Conservation (phyloP, 1,140 invertebrate species). For the Pemphigus obesinymphae region DNA sequence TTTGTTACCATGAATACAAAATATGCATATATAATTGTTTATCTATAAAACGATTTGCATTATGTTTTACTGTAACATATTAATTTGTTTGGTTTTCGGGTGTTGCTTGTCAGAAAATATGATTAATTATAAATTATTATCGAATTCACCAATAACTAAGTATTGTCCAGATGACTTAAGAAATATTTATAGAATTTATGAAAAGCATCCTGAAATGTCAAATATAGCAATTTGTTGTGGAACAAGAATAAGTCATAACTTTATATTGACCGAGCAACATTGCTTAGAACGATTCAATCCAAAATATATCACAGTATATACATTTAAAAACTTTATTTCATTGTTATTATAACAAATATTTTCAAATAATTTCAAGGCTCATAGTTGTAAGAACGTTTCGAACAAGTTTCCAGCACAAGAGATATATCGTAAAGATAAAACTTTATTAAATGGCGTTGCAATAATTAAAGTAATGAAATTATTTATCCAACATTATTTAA, state of each 20-base stretch:
- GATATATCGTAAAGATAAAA: too few relatives aligned
- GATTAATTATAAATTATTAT: background rate
- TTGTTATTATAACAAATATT: too few relatives aligned
- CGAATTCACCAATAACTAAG: conserved; percentile 17
- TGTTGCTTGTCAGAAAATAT: background rate
- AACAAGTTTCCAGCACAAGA: too few relatives aligned
- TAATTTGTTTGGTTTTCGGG: background rate
- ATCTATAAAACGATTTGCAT: too few relatives aligned
- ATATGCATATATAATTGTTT: too few relatives aligned
- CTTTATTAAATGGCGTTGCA: too few relatives aligned
- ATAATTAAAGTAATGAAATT: background rate
- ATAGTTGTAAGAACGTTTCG: background rate
- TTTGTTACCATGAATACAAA: too few relatives aligned
- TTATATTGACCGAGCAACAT: conserved; percentile 15
- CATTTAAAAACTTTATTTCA: background rate
- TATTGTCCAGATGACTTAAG: background rate
- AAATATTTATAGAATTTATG: background rate
- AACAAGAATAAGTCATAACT: background rate
- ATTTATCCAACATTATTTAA: background rate
- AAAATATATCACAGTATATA: conserved; percentile 1
- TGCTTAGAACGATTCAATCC: background rate
- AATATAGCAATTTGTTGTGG: conserved; percentile 1
- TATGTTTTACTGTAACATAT: background rate
- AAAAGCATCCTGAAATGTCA: background rate
- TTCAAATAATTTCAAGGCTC: background rate